These are phyloP conservation scores for Fistularia commersonii DNA, from an alignment of 2,797 vertebrate species.

Conservation along the genomic window DNA sequence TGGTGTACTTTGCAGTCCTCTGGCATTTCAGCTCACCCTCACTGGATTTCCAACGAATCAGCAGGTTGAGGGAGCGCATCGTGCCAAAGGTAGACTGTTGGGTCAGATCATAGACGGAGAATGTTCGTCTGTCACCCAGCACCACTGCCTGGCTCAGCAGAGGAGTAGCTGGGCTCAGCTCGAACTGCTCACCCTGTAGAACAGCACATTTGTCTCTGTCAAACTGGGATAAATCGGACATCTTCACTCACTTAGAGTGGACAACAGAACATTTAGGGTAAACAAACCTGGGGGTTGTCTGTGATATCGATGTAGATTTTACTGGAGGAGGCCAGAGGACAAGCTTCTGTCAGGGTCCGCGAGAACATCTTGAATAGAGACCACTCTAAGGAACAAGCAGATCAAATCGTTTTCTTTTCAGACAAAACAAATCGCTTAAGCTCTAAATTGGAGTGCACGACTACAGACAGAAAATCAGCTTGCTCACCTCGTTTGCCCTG, in stretches of 20 bases:
- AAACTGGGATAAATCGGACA: not conserved
- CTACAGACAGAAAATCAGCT: not conserved
- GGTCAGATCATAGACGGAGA: slow-evolving; percentile 88
- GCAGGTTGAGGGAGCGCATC: slow-evolving; percentile 86
- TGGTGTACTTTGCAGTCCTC: not conserved
- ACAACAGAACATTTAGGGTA: not conserved
- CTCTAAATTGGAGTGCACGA: not conserved
- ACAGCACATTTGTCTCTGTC: not conserved
- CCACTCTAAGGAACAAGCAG: slow-evolving; percentile 80
- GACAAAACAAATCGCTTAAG: not conserved
- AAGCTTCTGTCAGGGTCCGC: slow-evolving; percentile 89
- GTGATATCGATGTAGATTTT: slow-evolving; percentile 92
- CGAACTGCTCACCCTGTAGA: slow-evolving; percentile 84
- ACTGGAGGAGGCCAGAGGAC: slow-evolving; percentile 91
- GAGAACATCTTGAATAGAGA: slow-evolving; percentile 98
- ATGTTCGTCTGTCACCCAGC: slow-evolving; percentile 86
- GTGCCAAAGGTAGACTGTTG: slow-evolving; percentile 79
- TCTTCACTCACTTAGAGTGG: not conserved
- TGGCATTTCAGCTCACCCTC: slow-evolving; percentile 73
- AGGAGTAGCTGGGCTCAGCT: slow-evolving; percentile 80
- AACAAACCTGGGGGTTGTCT: slow-evolving; percentile 81
- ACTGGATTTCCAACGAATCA: slow-evolving; percentile 86
- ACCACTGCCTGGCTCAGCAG: slow-evolving; percentile 79
- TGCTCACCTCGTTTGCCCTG: slow-evolving; percentile 86
- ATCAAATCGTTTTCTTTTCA: not conserved